These are phyloP conservation scores for Solea solea DNA, from an alignment of 2,113 vertebrate genomes.

Conservation along the genomic window DNA sequence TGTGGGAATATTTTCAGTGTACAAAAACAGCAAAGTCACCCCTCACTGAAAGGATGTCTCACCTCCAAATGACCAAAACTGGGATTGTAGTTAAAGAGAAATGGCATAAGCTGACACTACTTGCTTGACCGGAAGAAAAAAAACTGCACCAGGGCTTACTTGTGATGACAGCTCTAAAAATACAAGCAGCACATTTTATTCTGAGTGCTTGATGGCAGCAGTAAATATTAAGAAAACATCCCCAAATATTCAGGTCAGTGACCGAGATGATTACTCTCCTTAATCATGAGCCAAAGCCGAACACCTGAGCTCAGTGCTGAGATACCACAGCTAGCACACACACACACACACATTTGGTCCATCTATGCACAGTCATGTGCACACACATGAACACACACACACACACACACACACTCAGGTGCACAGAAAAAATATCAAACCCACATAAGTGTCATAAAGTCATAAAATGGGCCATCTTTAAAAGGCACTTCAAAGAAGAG, in stretches of 20 bases:
- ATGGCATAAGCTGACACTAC: constrained; percentile 42
- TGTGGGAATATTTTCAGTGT: constrained; percentile 28
- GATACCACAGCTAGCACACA: constrained; percentile 38
- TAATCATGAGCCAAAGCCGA: constrained; percentile 44
- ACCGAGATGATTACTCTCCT: constrained; percentile 38
- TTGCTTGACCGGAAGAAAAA: constrained; percentile 47
- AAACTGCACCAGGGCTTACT: constrained; percentile 40
- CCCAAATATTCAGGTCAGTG: constrained; percentile 45
- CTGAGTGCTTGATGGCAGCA: constrained; percentile 40
- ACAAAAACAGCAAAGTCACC: constrained; percentile 18
- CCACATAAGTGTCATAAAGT: constrained; percentile 51
- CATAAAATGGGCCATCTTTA: constrained; percentile 67
- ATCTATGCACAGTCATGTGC: constrained; percentile 1
- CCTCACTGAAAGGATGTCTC: background rate
- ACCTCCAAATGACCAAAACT: constrained; percentile 2
- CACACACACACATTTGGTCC: constrained; percentile 9
- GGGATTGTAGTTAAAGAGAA: constrained; percentile 15
- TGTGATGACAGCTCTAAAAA: constrained; percentile 66
- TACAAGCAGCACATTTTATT: constrained; percentile 59
- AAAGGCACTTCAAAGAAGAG: constrained; percentile 50
- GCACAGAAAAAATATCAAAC: constrained; percentile 50
- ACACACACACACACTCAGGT: constrained; percentile 28
- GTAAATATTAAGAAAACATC: constrained; percentile 54
- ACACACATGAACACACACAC: constrained; percentile 8
- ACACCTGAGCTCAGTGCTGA: constrained; percentile 64